Evolutionary conservation across 2,888 invertebrate genomes (phyloP).

Genomic region (Agrenia bidenticulata): DNA sequence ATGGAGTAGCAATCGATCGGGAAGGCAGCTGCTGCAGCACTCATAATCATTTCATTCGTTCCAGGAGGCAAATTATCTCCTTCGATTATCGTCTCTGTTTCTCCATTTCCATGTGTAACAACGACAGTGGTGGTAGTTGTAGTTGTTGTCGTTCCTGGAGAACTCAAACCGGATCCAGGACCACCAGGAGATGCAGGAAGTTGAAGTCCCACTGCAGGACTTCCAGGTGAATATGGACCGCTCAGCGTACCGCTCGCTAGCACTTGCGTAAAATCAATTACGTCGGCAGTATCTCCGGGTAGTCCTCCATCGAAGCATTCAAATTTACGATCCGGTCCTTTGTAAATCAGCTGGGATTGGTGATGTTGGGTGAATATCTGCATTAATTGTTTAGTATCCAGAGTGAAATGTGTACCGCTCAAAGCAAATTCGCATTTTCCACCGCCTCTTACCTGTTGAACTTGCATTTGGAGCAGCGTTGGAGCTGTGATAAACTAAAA

Average conservation of each 20-base stretch:
- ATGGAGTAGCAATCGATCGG: constrained; percentile 42
- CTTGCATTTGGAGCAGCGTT: constrained; percentile 50
- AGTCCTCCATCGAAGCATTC: constrained; percentile 26
- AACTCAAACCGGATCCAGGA: neutral
- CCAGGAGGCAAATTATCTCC: constrained; percentile 50
- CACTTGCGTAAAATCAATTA: constrained; percentile 47
- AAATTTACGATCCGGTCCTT: constrained; percentile 38
- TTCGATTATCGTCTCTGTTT: constrained; percentile 52
- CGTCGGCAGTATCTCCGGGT: constrained; percentile 29
- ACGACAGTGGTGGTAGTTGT: constrained; percentile 52
- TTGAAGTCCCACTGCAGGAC: neutral
- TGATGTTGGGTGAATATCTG: constrained; percentile 51
- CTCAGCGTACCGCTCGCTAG: constrained; percentile 29
- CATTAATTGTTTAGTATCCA: constrained; percentile 40
- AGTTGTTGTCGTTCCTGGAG: constrained; percentile 44
- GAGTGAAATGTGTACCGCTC: constrained; percentile 24
- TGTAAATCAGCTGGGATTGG: constrained; percentile 42
- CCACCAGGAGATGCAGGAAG: constrained; percentile 2
- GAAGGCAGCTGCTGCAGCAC: constrained; percentile 48
- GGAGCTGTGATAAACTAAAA: constrained; percentile 28
- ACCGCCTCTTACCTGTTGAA: constrained; percentile 46
- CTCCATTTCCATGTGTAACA: constrained; percentile 52
- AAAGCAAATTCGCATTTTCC: constrained; percentile 9
- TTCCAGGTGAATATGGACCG: neutral
- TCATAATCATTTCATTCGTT: constrained; percentile 51